Evolutionary conservation across 2,888 invertebrate species (phyloP).

Genomic region (Beris chalybata): DNA sequence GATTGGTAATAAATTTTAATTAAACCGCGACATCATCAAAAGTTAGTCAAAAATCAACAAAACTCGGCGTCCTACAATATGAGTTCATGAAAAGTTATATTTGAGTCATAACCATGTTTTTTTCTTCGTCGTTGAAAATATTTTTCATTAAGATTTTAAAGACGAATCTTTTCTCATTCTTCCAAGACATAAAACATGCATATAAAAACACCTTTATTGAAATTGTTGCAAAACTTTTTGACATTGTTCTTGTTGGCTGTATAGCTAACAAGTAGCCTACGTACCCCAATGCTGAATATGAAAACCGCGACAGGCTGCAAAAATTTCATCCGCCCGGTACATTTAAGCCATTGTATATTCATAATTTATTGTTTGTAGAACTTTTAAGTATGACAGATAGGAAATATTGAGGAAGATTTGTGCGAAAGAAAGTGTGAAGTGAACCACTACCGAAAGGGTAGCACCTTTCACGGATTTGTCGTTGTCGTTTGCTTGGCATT

Average conservation of each 20-base stretch:
- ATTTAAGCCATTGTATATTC: slow-evolving; percentile 24
- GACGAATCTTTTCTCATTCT: too few relatives aligned
- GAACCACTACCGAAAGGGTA: too few relatives aligned
- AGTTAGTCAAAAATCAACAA: too few relatives aligned
- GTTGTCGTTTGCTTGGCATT: too few relatives aligned
- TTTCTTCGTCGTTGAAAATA: too few relatives aligned
- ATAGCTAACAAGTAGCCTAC: background rate
- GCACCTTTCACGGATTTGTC: too few relatives aligned
- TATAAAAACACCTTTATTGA: background rate
- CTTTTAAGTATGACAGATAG: slow-evolving; percentile 29
- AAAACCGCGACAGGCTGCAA: background rate
- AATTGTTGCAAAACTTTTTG: slow-evolving; percentile 19
- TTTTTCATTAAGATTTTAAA: too few relatives aligned
- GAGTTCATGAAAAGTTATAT: too few relatives aligned
- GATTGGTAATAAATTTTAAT: too few relatives aligned
- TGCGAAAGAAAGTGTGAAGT: slow-evolving; percentile 9
- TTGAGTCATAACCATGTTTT: too few relatives aligned
- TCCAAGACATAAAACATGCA: background rate
- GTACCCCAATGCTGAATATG: background rate
- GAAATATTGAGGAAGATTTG: slow-evolving; percentile 25
- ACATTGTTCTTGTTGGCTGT: background rate
- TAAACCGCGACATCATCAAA: too few relatives aligned
- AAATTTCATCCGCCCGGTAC: background rate
- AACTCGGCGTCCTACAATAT: too few relatives aligned
- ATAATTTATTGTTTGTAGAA: slow-evolving; percentile 25